Conservation (phyloP, 2,888 invertebrate species). For the Cheilosia vernalis region DNA sequence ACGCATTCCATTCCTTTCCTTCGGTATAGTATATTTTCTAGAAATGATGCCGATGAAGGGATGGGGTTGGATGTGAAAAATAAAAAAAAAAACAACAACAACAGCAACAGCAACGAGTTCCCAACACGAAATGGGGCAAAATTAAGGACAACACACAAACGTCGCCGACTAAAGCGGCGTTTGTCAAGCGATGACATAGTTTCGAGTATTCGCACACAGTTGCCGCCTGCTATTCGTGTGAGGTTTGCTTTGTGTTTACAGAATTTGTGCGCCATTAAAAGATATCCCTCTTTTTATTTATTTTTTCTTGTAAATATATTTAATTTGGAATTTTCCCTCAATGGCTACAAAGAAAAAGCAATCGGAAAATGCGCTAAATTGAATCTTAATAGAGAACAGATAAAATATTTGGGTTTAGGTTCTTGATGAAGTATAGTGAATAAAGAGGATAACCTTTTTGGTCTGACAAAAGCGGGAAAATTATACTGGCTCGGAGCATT, state of each 20-base stretch:
- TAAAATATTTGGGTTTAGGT: background rate
- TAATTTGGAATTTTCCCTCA: constrained; percentile 15
- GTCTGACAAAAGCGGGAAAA: too few species aligned
- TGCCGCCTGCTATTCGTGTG: background rate
- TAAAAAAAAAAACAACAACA: too few species aligned
- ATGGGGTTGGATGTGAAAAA: background rate
- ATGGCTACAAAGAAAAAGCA: constrained; percentile 1
- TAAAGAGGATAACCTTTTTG: background rate
- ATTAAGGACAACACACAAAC: constrained; percentile 45
- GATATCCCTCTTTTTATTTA: constrained; percentile 9
- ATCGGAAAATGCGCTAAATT: background rate
- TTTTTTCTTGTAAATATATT: constrained; percentile 31
- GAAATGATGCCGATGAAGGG: constrained; percentile 20
- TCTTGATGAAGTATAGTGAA: background rate
- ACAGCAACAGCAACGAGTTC: constrained; percentile 17
- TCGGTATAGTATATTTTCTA: constrained; percentile 33
- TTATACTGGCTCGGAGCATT: too few species aligned
- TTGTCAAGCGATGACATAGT: constrained; percentile 59
- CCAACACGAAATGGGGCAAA: constrained; percentile 42
- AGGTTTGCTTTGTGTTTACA: constrained; percentile 34
- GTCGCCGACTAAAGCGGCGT: constrained; percentile 21
- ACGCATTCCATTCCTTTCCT: constrained; percentile 35
- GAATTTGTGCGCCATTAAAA: constrained; percentile 50
- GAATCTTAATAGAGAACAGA: background rate
- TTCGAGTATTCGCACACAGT: constrained; percentile 37